phyloP scores from a whole-genome alignment of 2,113 vertebrate species.

The Callocephalon fimbriatum region DNA sequence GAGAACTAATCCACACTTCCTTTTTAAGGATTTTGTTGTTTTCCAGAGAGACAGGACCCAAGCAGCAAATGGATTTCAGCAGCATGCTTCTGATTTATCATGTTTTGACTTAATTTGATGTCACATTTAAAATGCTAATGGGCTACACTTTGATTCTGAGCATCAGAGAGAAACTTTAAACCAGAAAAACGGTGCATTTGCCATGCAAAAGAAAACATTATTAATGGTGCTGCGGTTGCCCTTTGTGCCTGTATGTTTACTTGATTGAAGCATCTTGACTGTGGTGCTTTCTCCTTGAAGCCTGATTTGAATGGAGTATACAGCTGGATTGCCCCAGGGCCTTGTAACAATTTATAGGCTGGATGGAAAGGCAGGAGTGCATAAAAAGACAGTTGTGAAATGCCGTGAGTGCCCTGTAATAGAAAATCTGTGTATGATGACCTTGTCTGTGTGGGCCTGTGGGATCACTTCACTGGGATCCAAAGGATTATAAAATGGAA shows the following conservation, averaged over 20 bases:
- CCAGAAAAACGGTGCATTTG: neutral
- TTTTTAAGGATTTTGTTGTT: neutral
- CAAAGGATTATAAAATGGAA: conserved; percentile 14
- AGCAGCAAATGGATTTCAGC: conserved; percentile 13
- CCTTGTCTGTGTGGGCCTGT: conserved; percentile 54
- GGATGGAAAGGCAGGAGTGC: conserved; percentile 69
- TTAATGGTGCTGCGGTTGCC: conserved; percentile 55
- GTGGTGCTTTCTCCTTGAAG: conserved; percentile 60
- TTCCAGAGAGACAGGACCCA: neutral
- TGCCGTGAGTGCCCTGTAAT: conserved; percentile 46
- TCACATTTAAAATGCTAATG: conserved; percentile 45
- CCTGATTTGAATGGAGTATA: conserved; percentile 60
- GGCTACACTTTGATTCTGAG: neutral
- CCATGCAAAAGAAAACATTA: neutral
- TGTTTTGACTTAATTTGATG: conserved; percentile 22
- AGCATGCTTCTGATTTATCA: neutral
- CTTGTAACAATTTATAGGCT: conserved; percentile 66
- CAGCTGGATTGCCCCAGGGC: conserved; percentile 69
- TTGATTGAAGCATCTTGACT: conserved; percentile 70
- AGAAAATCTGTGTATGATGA: conserved; percentile 57
- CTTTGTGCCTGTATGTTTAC: conserved; percentile 72
- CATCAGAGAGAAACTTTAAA: conserved; percentile 10
- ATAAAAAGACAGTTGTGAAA: conserved; percentile 65
- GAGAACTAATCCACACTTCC: neutral
- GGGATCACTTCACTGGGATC: conserved; percentile 4